These are phyloP conservation scores for Tachina fera DNA, from an alignment of 2,888 invertebrate species.

Conservation along the genomic window DNA sequence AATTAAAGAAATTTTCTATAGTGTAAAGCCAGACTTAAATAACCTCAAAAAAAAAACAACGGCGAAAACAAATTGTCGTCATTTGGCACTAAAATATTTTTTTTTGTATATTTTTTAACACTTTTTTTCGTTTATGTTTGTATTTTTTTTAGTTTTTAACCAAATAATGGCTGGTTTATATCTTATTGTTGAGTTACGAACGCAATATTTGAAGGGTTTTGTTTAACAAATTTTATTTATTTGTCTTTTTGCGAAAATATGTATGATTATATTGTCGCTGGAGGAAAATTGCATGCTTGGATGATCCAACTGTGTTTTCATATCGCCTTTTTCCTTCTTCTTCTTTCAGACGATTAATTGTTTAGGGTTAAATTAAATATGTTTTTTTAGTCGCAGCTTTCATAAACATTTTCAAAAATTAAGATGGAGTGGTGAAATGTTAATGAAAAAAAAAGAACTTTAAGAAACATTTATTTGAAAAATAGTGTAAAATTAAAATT, in stretches of 20 bases:
- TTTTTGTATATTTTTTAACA: conserved; percentile 40
- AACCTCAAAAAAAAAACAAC: conserved; percentile 58
- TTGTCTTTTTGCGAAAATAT: conserved; percentile 20
- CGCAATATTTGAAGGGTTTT: conserved; percentile 42
- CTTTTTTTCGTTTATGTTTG: conserved; percentile 30
- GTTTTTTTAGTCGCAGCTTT: too few relatives aligned
- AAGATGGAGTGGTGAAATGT: too few relatives aligned
- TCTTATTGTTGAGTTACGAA: conserved; percentile 36
- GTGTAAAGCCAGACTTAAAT: conserved; percentile 16
- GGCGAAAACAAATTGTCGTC: conserved; percentile 63
- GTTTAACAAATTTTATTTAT: conserved; percentile 44
- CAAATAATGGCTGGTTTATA: conserved; percentile 34
- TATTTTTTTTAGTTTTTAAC: conserved; percentile 7
- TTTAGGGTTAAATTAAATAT: conserved; percentile 14
- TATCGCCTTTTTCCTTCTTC: neutral
- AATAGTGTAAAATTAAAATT: too few relatives aligned
- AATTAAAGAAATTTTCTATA: too few relatives aligned
- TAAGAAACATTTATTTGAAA: too few relatives aligned
- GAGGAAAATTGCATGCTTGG: conserved; percentile 56
- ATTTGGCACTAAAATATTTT: conserved; percentile 51
- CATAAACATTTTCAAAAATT: too few relatives aligned
- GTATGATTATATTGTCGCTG: conserved; percentile 65
- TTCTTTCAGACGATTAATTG: conserved; percentile 51
- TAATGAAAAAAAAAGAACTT: too few relatives aligned
- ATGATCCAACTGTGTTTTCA: conserved; percentile 12